Conservation (phyloP, 2,113 vertebrate species). For the Cephalopterus ornatus region DNA sequence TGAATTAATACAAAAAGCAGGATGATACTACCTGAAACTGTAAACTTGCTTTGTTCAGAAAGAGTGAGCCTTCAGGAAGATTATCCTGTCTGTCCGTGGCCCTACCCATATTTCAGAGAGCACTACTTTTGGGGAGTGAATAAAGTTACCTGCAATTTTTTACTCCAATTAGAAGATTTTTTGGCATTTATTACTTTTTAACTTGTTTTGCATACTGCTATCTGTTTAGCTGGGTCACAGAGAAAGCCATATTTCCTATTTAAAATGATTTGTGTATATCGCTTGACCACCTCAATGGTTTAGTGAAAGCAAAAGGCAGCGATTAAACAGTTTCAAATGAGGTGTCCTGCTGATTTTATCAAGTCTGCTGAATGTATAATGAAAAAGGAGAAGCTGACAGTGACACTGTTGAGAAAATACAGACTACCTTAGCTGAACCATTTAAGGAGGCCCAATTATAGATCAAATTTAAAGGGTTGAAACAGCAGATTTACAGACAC, state of each 20-base stretch:
- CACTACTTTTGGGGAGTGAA: conserved; percentile 76
- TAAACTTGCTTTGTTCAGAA: conserved; percentile 68
- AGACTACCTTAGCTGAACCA: conserved; percentile 91
- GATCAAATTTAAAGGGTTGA: conserved; percentile 85
- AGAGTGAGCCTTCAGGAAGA: conserved; percentile 61
- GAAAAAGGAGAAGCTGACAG: conserved; percentile 91
- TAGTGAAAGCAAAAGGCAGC: conserved; percentile 83
- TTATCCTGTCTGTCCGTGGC: conserved; percentile 68
- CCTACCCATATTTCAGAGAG: conserved; percentile 80
- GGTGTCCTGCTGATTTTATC: conserved; percentile 96
- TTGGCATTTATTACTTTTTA: conserved; percentile 97
- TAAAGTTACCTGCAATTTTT: conserved; percentile 83
- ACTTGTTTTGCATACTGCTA: conserved; percentile 89
- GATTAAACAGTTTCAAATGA: conserved; percentile 95
- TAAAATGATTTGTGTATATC: conserved; percentile 97
- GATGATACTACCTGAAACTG: neutral
- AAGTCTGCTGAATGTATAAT: conserved; percentile 99
- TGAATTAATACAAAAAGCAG: conserved; percentile 27
- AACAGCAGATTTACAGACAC: conserved; percentile 89
- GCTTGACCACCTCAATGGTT: conserved; percentile 97
- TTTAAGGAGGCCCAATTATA: conserved; percentile 96
- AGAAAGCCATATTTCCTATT: conserved; percentile 91
- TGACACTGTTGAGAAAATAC: conserved; percentile 84
- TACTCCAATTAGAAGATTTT: conserved; percentile 95
- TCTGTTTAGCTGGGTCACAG: conserved; percentile 94